Base-by-base conservation (phyloP, 2,113 vertebrate genomes). In the Tragelaphus imberbis region DNA sequence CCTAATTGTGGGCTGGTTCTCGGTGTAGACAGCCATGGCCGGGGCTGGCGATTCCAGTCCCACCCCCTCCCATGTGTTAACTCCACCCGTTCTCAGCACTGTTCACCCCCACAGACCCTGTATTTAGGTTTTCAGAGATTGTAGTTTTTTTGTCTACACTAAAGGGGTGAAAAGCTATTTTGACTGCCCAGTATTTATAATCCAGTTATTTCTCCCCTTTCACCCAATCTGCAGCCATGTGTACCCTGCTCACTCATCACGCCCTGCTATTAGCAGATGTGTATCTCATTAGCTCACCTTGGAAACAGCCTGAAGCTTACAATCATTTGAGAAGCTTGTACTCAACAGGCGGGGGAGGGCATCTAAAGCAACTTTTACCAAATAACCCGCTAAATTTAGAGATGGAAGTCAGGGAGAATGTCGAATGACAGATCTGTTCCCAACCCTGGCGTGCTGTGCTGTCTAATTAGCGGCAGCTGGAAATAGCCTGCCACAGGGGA, bases 321-420 rank as follows among this genome's bases (percentile, higher is more conserved):
- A 96, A 97, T 98, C 95, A 98, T 6, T 27, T 91, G 84, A 94
- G 98, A 94, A 98, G 97, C 80, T 53, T n/a, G 77, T 53, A 84
- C 40, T 93, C 95, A 80, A 80, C 68, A 84, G 97, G 97, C 68
- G 65, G 91, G 95, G 96, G 95, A 96, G 84, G 98, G 97, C 28
- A 92, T 92, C 96, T 44, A 95, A 95, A 96, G 96, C 33, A 91
- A 98, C 90, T 98, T 98, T 98, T 82, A 93, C 95, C 94, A 97
- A 98, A 98, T 97, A 97, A 97, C 82, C 65, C 19, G 19, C 96
- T 97, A 96, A 93, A 97, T 97, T 91, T 90, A 96, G 58, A 98
- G 97, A 94, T n/a, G 71, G 2, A 21, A 58, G 55, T 23, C 59
- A 56, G 94, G 84, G 90, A 63, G 58, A 65, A 58, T 91, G n/a